These are phyloP conservation scores for Mormyrops boulengeri DNA, from an alignment of 2,797 vertebrate genomes.

Conservation along the genomic window DNA sequence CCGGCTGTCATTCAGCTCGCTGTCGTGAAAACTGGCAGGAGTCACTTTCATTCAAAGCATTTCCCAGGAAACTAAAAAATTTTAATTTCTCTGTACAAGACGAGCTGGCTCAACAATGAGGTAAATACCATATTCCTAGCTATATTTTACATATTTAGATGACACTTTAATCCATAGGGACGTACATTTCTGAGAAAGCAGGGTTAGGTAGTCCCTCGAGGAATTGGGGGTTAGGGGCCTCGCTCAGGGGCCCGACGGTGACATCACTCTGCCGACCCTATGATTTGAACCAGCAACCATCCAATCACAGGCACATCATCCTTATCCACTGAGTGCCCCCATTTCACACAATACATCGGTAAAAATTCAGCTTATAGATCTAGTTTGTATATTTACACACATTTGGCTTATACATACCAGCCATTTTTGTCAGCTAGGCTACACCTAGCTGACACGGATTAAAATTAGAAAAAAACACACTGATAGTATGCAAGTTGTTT, in stretches of 20 bases:
- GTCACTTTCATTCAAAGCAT: background rate
- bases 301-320: background rate
- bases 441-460: background rate
- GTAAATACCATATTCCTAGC: background rate
- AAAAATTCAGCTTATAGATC: too few species aligned
- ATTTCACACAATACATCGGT: too few species aligned
- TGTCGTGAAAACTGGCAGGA: background rate
- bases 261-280: background rate
- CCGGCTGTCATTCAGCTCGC: background rate
- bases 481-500: slow-evolving; percentile 45
- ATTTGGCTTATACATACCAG: background rate
- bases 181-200: background rate
- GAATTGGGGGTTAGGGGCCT: background rate
- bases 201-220: background rate
- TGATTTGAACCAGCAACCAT: background rate
- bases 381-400: too few species aligned
- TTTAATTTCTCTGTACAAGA: background rate
- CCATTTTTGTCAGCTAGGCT: background rate
- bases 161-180: background rate
- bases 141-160: background rate
- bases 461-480: slow-evolving; percentile 10
- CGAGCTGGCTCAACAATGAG: background rate
- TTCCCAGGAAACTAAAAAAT: background rate
- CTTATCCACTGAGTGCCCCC: background rate
- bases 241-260: background rate